These are phyloP conservation scores for Chionoecetes opilio DNA, from an alignment of 1,140 invertebrate genomes.

Conservation along the genomic window DNA sequence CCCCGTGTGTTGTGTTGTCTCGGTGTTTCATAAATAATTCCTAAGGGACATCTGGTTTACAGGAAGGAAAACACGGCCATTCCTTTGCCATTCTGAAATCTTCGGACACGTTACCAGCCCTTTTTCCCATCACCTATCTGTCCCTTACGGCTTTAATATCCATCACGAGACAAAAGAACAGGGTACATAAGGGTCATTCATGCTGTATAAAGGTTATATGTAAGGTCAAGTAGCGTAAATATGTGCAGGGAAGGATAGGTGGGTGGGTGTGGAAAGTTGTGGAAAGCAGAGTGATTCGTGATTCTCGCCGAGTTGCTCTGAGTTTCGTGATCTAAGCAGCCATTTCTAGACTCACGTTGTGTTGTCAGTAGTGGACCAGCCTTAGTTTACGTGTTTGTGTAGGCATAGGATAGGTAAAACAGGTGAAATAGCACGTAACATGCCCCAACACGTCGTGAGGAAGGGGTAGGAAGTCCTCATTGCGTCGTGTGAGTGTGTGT, in stretches of 20 bases:
- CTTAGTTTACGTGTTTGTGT: not conserved
- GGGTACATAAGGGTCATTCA: not conserved
- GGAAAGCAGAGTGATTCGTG: not conserved
- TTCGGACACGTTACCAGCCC: not conserved
- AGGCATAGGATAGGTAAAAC: not conserved
- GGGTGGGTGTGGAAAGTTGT: not conserved
- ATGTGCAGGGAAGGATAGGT: not conserved
- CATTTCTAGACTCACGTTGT: not conserved
- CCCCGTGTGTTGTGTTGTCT: not conserved
- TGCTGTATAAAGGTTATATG: not conserved
- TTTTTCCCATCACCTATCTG: not conserved
- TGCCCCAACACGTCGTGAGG: not conserved
- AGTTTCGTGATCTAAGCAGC: not conserved
- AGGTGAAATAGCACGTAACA: not conserved
- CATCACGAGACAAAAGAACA: not conserved
- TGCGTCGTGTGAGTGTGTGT: not conserved
- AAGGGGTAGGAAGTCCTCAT: not conserved
- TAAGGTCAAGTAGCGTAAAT: not conserved
- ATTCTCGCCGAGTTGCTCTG: not conserved
- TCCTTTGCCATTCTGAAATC: not conserved
- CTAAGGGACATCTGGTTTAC: not conserved
- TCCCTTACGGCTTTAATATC: not conserved
- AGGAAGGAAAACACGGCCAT: not conserved
- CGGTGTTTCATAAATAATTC: constrained; percentile 14
- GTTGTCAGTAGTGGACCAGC: not conserved